phyloP scores from a whole-genome alignment of 2,888 invertebrate genomes.

The Melinopterus prodromus region DNA sequence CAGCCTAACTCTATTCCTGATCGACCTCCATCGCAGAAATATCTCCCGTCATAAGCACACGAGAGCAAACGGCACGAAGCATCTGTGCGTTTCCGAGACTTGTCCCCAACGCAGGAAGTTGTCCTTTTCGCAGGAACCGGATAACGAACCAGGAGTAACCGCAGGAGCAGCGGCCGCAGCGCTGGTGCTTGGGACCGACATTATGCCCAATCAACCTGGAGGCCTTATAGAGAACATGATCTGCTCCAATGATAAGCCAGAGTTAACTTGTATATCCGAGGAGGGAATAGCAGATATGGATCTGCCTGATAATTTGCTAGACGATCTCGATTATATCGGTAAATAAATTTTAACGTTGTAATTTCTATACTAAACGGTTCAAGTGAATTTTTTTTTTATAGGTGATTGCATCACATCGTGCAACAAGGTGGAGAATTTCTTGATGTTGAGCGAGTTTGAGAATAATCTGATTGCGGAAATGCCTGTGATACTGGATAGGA shows the following conservation, averaged over 20 bases:
- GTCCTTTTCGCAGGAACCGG: slow-evolving; percentile 69
- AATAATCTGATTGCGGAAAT: slow-evolving; percentile 83
- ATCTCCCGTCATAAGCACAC: slow-evolving; percentile 77
- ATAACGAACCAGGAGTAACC: slow-evolving; percentile 62
- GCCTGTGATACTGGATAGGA: slow-evolving; percentile 76
- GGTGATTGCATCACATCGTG: slow-evolving; percentile 86
- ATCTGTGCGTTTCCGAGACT: slow-evolving; percentile 65
- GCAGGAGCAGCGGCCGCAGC: slow-evolving; percentile 65
- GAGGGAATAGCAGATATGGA: slow-evolving; percentile 86
- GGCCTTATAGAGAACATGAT: slow-evolving; percentile 63
- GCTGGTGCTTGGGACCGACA: slow-evolving; percentile 63
- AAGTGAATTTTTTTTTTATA: background rate
- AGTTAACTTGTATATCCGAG: slow-evolving; percentile 85
- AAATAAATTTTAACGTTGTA: background rate
- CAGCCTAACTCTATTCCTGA: slow-evolving; percentile 80
- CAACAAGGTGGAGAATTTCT: slow-evolving; percentile 86
- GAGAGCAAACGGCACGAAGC: slow-evolving; percentile 65
- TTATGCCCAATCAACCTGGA: slow-evolving; percentile 55
- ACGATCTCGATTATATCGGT: slow-evolving; percentile 77
- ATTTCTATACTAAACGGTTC: too few relatives aligned
- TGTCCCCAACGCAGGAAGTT: slow-evolving; percentile 67
- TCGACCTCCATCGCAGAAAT: slow-evolving; percentile 79
- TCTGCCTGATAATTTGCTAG: slow-evolving; percentile 79
- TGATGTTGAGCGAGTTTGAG: slow-evolving; percentile 87
- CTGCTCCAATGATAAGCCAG: slow-evolving; percentile 68